These are phyloP conservation scores for Tetraneura akinire DNA, from an alignment of 1,140 invertebrate species.

Conservation along the genomic window DNA sequence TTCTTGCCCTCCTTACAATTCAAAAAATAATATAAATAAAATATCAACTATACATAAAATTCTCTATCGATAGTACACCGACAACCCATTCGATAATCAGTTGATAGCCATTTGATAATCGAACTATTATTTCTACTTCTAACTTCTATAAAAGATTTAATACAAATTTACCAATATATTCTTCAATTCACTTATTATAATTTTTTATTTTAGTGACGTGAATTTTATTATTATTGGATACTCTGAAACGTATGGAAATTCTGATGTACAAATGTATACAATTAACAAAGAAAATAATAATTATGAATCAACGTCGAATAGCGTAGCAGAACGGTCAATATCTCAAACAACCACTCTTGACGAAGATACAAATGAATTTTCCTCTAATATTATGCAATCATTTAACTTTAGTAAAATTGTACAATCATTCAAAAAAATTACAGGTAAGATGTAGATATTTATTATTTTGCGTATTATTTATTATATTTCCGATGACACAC, in stretches of 20 bases:
- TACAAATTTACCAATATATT: too few species aligned
- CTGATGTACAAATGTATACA: background rate
- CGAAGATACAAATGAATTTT: background rate
- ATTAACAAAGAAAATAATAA: background rate
- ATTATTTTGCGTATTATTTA: background rate
- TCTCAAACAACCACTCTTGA: background rate
- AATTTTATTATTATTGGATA: background rate
- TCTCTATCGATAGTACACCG: background rate
- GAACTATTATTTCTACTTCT: background rate
- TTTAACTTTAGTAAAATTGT: background rate
- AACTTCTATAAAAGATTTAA: too few species aligned
- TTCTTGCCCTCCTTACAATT: too few species aligned
- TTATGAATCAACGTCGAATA: background rate
- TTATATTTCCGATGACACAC: too few species aligned
- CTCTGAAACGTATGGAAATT: background rate
- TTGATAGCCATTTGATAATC: background rate
- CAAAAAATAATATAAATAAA: background rate
- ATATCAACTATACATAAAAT: background rate
- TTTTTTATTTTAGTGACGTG: constrained; percentile 22
- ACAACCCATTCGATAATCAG: background rate
- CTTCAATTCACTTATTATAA: too few species aligned
- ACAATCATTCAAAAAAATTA: background rate
- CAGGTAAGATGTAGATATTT: background rate
- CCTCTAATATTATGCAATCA: background rate
- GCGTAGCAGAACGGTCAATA: background rate